These are phyloP conservation scores for Elysia crispata DNA, from an alignment of 2,888 invertebrate species.

Conservation along the genomic window DNA sequence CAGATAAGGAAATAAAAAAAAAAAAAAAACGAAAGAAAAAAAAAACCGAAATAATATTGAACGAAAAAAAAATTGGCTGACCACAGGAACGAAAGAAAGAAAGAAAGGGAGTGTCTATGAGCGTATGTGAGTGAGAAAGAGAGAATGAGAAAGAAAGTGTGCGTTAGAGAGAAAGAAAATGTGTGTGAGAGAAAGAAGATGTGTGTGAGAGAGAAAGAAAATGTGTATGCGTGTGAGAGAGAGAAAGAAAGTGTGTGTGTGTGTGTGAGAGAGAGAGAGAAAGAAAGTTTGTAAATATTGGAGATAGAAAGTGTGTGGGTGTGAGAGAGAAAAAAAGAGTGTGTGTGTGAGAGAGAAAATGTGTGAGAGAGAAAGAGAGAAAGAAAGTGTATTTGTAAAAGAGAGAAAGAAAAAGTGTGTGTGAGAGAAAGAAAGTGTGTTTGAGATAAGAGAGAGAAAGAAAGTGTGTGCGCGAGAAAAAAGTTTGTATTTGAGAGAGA, in stretches of 20 bases:
- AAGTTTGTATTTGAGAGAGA: not conserved
- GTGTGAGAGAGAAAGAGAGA: constrained; percentile 14
- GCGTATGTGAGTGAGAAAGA: constrained; percentile 32
- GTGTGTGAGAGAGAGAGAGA: not conserved
- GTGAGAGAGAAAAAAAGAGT: not conserved
- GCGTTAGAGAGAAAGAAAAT: too few species aligned
- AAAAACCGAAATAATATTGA: not conserved
- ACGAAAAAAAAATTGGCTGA: not conserved
- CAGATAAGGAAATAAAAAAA: too few species aligned
- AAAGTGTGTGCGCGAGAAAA: not conserved
- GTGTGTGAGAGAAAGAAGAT: too few species aligned
- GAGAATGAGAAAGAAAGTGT: constrained; percentile 35
- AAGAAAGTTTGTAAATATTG: too few species aligned
- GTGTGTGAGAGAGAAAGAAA: not conserved
- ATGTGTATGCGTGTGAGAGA: not conserved
- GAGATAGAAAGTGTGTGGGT: not conserved
- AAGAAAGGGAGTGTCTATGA: not conserved
- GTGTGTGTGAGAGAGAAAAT: too few species aligned
- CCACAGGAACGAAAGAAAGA: not conserved
- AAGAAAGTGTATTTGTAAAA: not conserved
- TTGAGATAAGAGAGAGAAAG: not conserved
- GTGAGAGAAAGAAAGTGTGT: not conserved
- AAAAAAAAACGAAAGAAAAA: too few species aligned
- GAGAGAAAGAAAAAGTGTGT: not conserved
- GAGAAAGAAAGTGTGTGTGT: too few species aligned